Conservation (phyloP, 2,113 vertebrate species). For the Toxostoma redivivum region DNA sequence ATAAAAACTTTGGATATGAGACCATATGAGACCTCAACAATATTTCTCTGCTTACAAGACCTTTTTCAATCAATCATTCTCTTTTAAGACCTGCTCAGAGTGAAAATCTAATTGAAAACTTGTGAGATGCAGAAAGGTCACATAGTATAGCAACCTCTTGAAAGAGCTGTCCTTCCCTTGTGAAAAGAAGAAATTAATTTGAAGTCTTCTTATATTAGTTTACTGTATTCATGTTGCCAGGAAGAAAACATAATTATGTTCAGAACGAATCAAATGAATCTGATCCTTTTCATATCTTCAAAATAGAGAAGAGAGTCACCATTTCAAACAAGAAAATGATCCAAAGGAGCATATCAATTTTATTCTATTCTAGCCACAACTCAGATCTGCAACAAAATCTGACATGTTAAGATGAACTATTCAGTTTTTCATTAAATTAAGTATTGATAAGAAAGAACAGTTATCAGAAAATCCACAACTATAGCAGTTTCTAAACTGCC, state of each 20-base stretch:
- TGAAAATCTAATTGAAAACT: conserved; percentile 37
- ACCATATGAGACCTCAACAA: not conserved
- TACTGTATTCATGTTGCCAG: not conserved
- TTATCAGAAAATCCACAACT: not conserved
- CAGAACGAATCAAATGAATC: not conserved
- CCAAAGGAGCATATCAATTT: not conserved
- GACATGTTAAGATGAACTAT: not conserved
- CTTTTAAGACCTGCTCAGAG: not conserved
- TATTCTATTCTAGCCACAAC: not conserved
- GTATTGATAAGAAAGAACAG: not conserved
- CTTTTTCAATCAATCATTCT: not conserved
- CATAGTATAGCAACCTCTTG: not conserved
- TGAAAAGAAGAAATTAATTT: not conserved
- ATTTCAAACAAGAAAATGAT: not conserved
- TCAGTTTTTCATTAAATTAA: not conserved
- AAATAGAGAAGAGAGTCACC: not conserved
- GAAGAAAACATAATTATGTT: not conserved
- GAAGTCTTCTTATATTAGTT: not conserved
- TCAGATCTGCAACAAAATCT: not conserved
- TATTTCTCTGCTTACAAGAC: conserved; percentile 6
- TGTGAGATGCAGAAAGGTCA: not conserved
- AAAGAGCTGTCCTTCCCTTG: not conserved
- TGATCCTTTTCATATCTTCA: not conserved
- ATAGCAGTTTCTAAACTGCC: not conserved
- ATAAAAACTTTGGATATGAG: not conserved